These are phyloP conservation scores for Aphelenchoides fujianensis DNA, from an alignment of 1,140 invertebrate species.

Conservation along the genomic window DNA sequence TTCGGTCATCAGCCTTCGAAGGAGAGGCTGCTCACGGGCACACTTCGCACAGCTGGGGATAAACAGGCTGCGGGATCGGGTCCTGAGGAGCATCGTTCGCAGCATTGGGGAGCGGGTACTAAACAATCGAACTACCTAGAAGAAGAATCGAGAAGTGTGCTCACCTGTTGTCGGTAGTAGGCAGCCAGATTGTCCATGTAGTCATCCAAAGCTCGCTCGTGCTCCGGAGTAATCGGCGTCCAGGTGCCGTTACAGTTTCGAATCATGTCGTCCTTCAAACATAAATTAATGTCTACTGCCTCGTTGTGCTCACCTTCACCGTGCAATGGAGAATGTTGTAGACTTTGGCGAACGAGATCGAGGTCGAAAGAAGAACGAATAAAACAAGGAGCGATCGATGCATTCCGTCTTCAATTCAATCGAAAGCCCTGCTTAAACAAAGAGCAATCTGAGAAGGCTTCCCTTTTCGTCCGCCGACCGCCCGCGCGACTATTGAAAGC, in stretches of 20 bases:
- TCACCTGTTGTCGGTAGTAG: conserved; percentile 8
- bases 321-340: not conserved
- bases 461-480: too few species aligned
- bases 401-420: not conserved
- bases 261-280: conserved; percentile 11
- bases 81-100: not conserved
- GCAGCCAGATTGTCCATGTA: conserved; percentile 14
- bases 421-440: not conserved
- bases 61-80: not conserved
- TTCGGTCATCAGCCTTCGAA: not conserved
- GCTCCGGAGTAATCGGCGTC: conserved; percentile 15
- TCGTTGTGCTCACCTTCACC: not conserved
- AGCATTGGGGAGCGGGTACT: too few species aligned
- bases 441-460: not conserved
- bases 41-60: not conserved
- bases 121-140: too few species aligned
- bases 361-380: not conserved
- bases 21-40: not conserved
- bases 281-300: not conserved
- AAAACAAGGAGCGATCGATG: not conserved
- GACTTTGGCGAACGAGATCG: not conserved
- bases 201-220: conserved; percentile 2
- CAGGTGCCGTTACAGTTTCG: not conserved
- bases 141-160: too few species aligned
- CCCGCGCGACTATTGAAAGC: too few species aligned